Percentiles rank a stretch among this genome's conserved stretches.
Evolutionary conservation across 1,140 invertebrate genomes (phyloP).

Genomic region (Ganaspis sp.): DNA sequence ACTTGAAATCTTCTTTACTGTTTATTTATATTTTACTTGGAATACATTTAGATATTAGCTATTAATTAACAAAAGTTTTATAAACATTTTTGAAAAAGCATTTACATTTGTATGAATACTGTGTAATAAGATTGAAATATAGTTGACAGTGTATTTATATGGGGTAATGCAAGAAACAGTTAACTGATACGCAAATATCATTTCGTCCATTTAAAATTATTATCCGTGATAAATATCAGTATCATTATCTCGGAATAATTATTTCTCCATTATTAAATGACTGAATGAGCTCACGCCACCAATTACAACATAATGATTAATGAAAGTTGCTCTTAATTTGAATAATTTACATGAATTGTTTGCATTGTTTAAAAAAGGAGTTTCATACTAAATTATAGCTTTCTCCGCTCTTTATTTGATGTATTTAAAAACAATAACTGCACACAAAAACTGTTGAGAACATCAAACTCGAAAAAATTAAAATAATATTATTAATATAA

Average conservation of each 20-base stretch:
- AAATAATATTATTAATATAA: too few relatives aligned
- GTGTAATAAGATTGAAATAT: too few relatives aligned
- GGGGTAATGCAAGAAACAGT: background rate
- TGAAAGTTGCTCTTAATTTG: background rate
- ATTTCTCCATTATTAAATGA: background rate
- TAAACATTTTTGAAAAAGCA: too few relatives aligned
- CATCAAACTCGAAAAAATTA: too few relatives aligned
- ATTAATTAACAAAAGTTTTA: too few relatives aligned
- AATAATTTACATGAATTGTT: background rate
- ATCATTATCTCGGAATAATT: constrained; percentile 1
- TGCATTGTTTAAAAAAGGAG: background rate
- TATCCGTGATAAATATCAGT: background rate
- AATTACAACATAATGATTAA: background rate
- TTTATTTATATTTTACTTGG: too few relatives aligned
- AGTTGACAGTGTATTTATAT: background rate
- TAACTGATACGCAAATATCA: background rate
- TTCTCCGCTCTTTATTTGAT: background rate
- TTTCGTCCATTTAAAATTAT: background rate
- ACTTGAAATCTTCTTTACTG: too few relatives aligned
- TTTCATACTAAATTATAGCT: background rate
- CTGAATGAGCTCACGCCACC: background rate
- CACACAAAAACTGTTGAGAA: too few relatives aligned
- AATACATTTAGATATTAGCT: too few relatives aligned
- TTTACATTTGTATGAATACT: too few relatives aligned
- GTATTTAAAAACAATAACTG: too few relatives aligned